These are phyloP conservation scores for Melanostoma mellinum DNA, from an alignment of 2,888 invertebrate species.

Conservation along the genomic window DNA sequence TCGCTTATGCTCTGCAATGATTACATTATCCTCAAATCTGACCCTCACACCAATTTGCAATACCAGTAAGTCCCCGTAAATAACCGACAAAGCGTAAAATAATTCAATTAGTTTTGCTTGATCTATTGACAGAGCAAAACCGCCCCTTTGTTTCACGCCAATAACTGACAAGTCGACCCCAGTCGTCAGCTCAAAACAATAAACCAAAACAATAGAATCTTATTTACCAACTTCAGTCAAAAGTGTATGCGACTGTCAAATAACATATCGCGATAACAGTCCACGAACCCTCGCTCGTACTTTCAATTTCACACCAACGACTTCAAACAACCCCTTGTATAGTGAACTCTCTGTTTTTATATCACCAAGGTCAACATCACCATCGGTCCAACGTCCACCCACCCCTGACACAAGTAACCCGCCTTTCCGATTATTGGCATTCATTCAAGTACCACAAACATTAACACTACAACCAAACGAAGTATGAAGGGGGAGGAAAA, in stretches of 20 bases:
- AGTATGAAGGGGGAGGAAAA: conserved; percentile 17
- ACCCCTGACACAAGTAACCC: conserved; percentile 27
- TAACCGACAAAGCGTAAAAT: conserved; percentile 52
- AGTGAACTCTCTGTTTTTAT: conserved; percentile 41
- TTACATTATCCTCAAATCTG: background rate
- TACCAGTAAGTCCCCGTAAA: conserved; percentile 61
- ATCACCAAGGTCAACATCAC: conserved; percentile 64
- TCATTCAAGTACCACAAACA: conserved; percentile 70
- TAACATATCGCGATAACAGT: conserved; percentile 60
- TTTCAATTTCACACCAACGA: conserved; percentile 33
- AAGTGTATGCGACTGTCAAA: conserved; percentile 58
- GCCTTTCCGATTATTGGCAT: conserved; percentile 67
- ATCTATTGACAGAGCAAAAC: conserved; percentile 58
- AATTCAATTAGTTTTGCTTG: conserved; percentile 70
- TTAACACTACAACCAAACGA: conserved; percentile 44
- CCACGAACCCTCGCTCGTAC: conserved; percentile 10
- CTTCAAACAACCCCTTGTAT: conserved; percentile 34
- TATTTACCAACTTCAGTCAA: conserved; percentile 56
- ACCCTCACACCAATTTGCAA: conserved; percentile 29
- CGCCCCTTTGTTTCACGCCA: conserved; percentile 48
- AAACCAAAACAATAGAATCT: conserved; percentile 57
- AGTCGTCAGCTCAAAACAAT: conserved; percentile 22
- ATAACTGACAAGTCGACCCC: conserved; percentile 23
- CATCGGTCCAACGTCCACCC: conserved; percentile 22
- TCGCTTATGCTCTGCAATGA: background rate